Conservation (phyloP, 2,113 vertebrate genomes). For the Ursus arctos region DNA sequence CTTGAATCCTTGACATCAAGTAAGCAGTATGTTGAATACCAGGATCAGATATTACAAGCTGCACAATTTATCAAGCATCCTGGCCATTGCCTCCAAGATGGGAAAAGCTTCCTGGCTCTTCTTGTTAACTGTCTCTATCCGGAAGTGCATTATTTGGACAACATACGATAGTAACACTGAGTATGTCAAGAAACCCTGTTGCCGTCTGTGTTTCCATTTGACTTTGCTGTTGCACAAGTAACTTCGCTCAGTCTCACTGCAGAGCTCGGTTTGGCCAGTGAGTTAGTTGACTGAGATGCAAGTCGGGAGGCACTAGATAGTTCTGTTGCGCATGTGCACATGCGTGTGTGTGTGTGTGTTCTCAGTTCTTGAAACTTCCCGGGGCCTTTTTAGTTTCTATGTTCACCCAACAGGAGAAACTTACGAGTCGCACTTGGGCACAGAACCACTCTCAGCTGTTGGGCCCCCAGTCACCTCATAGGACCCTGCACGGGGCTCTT, state of each 20-base stretch:
- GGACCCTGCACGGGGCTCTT: neutral
- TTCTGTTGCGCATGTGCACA: neutral
- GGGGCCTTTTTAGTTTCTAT: neutral
- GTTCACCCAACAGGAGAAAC: neutral
- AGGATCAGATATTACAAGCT: slow-evolving; percentile 92
- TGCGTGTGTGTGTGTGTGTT: neutral
- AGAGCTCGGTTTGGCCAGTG: neutral
- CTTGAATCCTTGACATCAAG: slow-evolving; percentile 93
- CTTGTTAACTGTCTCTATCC: slow-evolving; percentile 95
- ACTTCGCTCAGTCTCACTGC: slow-evolving; percentile 57
- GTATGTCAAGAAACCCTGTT: neutral
- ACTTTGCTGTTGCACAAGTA: slow-evolving; percentile 74
- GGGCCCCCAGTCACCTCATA: neutral
- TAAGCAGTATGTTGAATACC: slow-evolving; percentile 95
- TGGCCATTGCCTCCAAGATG: slow-evolving; percentile 94
- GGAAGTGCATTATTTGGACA: slow-evolving; percentile 95
- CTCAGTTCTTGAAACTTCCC: neutral
- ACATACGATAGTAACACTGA: slow-evolving; percentile 89
- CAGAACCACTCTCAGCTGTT: neutral
- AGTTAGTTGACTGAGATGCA: slow-evolving; percentile 6
- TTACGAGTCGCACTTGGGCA: neutral
- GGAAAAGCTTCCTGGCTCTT: slow-evolving; percentile 93
- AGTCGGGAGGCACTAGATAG: neutral
- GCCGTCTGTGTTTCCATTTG: slow-evolving; percentile 78
- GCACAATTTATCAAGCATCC: slow-evolving; percentile 94